Conservation (phyloP, 2,888 invertebrate genomes). For the Torymus tubicola region DNA sequence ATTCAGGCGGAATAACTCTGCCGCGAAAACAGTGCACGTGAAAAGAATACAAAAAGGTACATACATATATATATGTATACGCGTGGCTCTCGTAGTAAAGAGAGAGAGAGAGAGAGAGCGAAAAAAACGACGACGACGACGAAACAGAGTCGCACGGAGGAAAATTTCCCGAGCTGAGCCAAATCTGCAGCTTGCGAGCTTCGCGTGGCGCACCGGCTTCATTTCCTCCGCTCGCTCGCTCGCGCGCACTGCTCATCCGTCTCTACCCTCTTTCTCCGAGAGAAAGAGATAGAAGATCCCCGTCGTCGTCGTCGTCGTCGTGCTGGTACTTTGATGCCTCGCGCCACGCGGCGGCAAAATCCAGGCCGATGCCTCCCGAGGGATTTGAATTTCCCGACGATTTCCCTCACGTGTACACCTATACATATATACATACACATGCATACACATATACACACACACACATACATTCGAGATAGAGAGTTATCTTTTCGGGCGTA, state of each 20-base stretch:
- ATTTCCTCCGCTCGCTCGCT: constrained; percentile 36
- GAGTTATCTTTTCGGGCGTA: too few relatives aligned
- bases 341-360: constrained; percentile 29
- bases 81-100: neutral
- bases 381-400: constrained; percentile 58
- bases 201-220: constrained; percentile 45
- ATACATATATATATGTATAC: neutral
- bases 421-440: too few relatives aligned
- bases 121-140: neutral
- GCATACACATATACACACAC: too few relatives aligned
- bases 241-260: constrained; percentile 36
- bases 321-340: constrained; percentile 44
- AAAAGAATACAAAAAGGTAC: constrained; percentile 33
- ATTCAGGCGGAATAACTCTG: constrained; percentile 47
- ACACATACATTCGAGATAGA: too few relatives aligned
- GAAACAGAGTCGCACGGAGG: neutral
- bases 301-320: constrained; percentile 16
- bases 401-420: constrained; percentile 27
- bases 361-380: constrained; percentile 12
- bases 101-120: constrained; percentile 18
- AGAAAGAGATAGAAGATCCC: constrained; percentile 12
- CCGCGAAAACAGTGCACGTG: constrained; percentile 37
- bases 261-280: constrained; percentile 28
- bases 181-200: constrained; percentile 26
- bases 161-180: constrained; percentile 43